Percentiles rank a stretch among this genome's conserved stretches.
phyloP scores from a whole-genome alignment of 1,140 invertebrate genomes.

The Ericerus pela region DNA sequence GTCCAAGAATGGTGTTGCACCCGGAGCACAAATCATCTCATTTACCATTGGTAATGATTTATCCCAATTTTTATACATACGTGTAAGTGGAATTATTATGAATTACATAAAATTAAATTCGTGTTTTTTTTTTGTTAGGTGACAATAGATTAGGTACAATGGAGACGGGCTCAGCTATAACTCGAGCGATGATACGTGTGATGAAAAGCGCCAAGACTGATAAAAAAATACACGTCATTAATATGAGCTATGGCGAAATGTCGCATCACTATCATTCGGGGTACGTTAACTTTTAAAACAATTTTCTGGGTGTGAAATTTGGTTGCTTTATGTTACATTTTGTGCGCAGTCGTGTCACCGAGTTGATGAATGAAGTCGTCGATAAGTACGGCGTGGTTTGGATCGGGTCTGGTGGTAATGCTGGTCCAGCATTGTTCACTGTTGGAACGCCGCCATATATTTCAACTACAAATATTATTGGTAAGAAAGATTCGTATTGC shows the following conservation, averaged over 20 bases:
- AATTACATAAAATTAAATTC: not conserved
- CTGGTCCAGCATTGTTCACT: conserved; percentile 83
- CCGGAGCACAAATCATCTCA: conserved; percentile 89
- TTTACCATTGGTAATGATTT: conserved; percentile 68
- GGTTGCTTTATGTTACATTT: conserved; percentile 14
- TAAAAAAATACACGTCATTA: conserved; percentile 67
- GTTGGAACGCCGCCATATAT: conserved; percentile 87
- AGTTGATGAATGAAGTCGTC: conserved; percentile 76
- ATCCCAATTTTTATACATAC: not conserved
- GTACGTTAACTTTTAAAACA: too few species aligned
- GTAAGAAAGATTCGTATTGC: conserved; percentile 31
- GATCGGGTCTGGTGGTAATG: conserved; percentile 86
- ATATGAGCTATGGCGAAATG: conserved; percentile 97
- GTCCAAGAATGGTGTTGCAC: conserved; percentile 86
- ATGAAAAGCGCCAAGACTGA: conserved; percentile 45
- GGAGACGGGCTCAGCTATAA: conserved; percentile 88
- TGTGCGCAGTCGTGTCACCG: conserved; percentile 58
- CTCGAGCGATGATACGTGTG: conserved; percentile 75
- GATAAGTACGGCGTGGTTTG: conserved; percentile 84
- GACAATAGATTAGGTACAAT: conserved; percentile 79
- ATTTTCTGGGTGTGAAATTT: not conserved
- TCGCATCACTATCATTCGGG: conserved; percentile 79
- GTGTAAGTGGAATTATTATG: too few species aligned
- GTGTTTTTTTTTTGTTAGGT: conserved; percentile 28
- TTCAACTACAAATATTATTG: conserved; percentile 61